Conservation (phyloP, 2,797 vertebrate genomes). For the Esox masquinongy region DNA sequence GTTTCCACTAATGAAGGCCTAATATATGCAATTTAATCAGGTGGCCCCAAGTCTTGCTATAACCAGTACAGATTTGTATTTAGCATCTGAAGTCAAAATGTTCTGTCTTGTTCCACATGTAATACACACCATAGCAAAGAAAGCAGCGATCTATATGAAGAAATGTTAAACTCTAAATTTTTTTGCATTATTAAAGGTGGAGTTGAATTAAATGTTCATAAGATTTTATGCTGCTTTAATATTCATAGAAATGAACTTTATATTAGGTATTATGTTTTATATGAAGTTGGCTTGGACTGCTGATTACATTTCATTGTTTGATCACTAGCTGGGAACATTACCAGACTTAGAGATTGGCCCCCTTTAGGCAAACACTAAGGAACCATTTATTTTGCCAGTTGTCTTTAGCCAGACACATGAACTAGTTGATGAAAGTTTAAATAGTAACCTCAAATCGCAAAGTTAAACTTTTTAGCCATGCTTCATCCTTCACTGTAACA, state of each 20-base stretch:
- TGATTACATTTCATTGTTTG: constrained; percentile 82
- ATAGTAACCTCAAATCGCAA: constrained; percentile 20
- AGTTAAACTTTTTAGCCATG: background rate
- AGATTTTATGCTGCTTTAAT: constrained; percentile 79
- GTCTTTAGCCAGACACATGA: constrained; percentile 34
- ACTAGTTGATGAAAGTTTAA: constrained; percentile 39
- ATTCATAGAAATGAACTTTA: constrained; percentile 85
- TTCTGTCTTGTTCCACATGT: constrained; percentile 43
- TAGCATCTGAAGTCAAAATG: constrained; percentile 44
- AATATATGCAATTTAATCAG: background rate
- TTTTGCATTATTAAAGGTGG: constrained; percentile 79
- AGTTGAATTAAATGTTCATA: constrained; percentile 81
- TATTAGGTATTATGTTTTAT: constrained; percentile 79
- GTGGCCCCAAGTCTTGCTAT: background rate
- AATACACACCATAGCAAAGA: constrained; percentile 61
- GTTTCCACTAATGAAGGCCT: background rate
- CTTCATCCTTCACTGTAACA: background rate
- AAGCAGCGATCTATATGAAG: constrained; percentile 62
- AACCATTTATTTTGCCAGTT: constrained; percentile 36
- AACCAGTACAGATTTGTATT: constrained; percentile 39
- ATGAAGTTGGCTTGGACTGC: constrained; percentile 70
- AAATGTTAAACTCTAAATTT: constrained; percentile 64
- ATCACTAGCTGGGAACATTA: constrained; percentile 73
- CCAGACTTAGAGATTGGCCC: constrained; percentile 42
- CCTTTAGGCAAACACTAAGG: constrained; percentile 66